These are phyloP conservation scores for Drosophila bocki DNA, from an alignment of 1,140 invertebrate species.

Conservation along the genomic window DNA sequence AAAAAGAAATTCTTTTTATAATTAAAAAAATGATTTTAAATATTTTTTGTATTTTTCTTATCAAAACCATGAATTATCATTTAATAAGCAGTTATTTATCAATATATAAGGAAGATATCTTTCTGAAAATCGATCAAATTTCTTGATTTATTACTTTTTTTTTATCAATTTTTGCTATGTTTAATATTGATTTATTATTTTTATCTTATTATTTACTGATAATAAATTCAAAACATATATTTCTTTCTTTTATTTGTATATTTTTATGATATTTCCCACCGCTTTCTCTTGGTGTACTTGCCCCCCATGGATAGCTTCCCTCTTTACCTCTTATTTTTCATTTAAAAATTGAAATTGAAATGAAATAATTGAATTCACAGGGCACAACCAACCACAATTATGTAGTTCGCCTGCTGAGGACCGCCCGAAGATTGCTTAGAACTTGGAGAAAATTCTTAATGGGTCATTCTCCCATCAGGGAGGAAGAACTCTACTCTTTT, in stretches of 20 bases:
- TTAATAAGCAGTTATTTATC: neutral
- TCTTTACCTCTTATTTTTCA: conserved; percentile 1
- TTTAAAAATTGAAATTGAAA: conserved; percentile 33
- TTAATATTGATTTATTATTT: neutral
- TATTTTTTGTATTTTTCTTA: neutral
- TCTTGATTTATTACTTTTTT: neutral
- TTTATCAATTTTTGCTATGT: neutral
- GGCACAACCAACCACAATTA: conserved; percentile 13
- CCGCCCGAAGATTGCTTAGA: conserved; percentile 26
- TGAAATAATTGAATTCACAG: conserved; percentile 45
- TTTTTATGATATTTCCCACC: neutral
- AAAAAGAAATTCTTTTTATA: neutral
- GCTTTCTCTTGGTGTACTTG: neutral
- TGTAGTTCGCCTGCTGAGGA: conserved; percentile 35
- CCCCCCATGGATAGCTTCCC: neutral
- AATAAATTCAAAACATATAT: neutral
- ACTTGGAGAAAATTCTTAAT: conserved; percentile 27
- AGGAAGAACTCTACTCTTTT: neutral
- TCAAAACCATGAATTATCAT: neutral
- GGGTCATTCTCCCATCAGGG: conserved; percentile 26
- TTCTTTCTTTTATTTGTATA: neutral
- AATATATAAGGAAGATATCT: neutral
- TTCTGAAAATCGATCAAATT: neutral
- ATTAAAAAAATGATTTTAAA: neutral
- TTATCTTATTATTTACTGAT: neutral